A percentile compares a stretch with the other conserved stretches of the same genome.
phyloP scores from a whole-genome alignment of 2,888 invertebrate species.

The Stenolophus ochropezus region DNA sequence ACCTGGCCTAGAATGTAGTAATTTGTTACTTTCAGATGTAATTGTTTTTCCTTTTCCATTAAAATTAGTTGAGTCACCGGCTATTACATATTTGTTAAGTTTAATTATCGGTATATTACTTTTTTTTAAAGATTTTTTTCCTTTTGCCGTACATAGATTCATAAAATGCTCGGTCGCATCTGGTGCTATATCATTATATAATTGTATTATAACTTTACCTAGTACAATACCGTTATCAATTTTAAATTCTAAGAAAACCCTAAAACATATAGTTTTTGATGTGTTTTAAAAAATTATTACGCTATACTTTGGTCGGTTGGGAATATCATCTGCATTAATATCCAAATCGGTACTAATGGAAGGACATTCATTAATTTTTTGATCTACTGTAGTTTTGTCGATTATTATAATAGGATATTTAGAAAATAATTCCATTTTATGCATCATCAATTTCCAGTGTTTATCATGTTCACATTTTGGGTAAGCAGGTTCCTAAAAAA shows the following conservation, averaged over 20 bases:
- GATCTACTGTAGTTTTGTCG: slow-evolving; percentile 66
- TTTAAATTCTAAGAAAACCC: slow-evolving; percentile 70
- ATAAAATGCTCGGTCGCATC: slow-evolving; percentile 72
- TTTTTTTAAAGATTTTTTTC: slow-evolving; percentile 68
- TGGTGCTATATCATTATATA: slow-evolving; percentile 71
- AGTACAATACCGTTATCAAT: slow-evolving; percentile 66
- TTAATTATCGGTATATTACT: slow-evolving; percentile 73
- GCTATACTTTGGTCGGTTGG: slow-evolving; percentile 62
- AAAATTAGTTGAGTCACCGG: slow-evolving; percentile 75
- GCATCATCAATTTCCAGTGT: slow-evolving; percentile 65
- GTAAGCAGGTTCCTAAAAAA: slow-evolving; percentile 65
- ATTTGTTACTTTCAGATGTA: slow-evolving; percentile 72
- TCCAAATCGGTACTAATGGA: slow-evolving; percentile 67
- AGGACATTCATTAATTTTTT: slow-evolving; percentile 65
- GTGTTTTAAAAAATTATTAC: background rate
- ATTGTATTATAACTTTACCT: slow-evolving; percentile 68
- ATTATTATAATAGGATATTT: slow-evolving; percentile 68
- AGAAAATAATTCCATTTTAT: slow-evolving; percentile 65
- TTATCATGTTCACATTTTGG: slow-evolving; percentile 62
- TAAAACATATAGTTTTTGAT: slow-evolving; percentile 26
- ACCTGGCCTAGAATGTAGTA: slow-evolving; percentile 73
- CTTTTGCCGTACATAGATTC: slow-evolving; percentile 67
- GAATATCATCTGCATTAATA: slow-evolving; percentile 20
- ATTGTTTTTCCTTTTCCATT: slow-evolving; percentile 73
- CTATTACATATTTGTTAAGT: slow-evolving; percentile 74